phyloP scores from a whole-genome alignment of 2,113 vertebrate species.

The Heptranchias perlo region DNA sequence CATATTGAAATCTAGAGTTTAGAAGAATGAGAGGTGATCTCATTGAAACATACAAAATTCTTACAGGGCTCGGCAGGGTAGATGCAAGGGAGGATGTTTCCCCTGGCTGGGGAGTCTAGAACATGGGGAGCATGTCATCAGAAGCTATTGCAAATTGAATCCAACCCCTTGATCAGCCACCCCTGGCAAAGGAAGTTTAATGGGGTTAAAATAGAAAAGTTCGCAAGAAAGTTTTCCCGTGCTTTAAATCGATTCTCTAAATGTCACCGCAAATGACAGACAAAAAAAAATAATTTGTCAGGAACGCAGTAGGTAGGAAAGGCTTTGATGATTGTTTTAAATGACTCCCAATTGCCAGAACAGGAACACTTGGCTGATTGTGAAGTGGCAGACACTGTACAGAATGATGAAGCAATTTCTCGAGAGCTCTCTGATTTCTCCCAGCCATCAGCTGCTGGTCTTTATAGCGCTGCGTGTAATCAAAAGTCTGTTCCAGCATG shows the following conservation, averaged over 20 bases:
- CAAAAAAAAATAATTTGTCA: constrained; percentile 10
- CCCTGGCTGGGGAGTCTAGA: too few relatives aligned
- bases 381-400: constrained; percentile 24
- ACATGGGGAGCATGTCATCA: neutral
- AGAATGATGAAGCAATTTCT: constrained; percentile 31
- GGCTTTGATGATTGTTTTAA: constrained; percentile 29
- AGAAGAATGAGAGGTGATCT: too few relatives aligned
- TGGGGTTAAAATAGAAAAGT: neutral
- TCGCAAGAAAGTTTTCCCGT: neutral
- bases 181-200: neutral
- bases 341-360: constrained; percentile 29
- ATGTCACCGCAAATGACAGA: constrained; percentile 1
- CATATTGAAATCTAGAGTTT: too few relatives aligned
- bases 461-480: neutral
- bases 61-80: too few relatives aligned
- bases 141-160: neutral
- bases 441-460: neutral
- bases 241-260: neutral
- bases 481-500: constrained; percentile 1
- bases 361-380: constrained; percentile 14
- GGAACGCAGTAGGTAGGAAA: neutral
- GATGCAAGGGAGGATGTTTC: too few relatives aligned
- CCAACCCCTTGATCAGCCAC: neutral
- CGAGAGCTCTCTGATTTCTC: neutral
- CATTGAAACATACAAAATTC: too few relatives aligned